Evolutionary conservation across 2,113 vertebrate species (phyloP).

Genomic region (Rhizomys pruinosus): DNA sequence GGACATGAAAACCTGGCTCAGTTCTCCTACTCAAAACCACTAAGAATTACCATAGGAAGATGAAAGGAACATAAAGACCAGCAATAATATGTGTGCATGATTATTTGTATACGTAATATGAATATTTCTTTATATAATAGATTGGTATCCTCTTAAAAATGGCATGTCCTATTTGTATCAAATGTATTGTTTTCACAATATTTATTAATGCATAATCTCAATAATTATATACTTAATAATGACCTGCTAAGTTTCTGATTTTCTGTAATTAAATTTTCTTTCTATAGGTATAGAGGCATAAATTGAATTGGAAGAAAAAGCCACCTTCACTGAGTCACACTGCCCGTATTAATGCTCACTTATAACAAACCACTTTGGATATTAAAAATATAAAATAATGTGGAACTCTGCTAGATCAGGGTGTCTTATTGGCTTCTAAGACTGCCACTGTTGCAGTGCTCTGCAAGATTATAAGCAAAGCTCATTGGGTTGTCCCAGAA

Average conservation of each 20-base stretch:
- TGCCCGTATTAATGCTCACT: not conserved
- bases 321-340: not conserved
- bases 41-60: not conserved
- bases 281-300: not conserved
- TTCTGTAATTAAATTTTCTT: constrained; percentile 38
- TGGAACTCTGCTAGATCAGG: not conserved
- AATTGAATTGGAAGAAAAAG: not conserved
- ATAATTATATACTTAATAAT: constrained; percentile 14
- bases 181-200: constrained; percentile 25
- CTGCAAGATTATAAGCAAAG: not conserved
- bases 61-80: not conserved
- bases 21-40: not conserved
- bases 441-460: not conserved
- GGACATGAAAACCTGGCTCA: not conserved
- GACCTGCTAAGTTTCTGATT: constrained; percentile 1
- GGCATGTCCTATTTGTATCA: not conserved
- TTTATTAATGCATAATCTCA: not conserved
- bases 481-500: not conserved
- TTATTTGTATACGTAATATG: not conserved
- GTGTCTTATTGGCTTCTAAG: not conserved
- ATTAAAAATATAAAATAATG: constrained; percentile 39
- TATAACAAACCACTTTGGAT: not conserved
- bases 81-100: not conserved
- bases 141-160: not conserved
- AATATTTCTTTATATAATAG: not conserved